Evolutionary conservation across 2,888 invertebrate species (phyloP), one percentile per base, ranked within the genome.

Genomic region (Ceriagrion tenellum): DNA sequence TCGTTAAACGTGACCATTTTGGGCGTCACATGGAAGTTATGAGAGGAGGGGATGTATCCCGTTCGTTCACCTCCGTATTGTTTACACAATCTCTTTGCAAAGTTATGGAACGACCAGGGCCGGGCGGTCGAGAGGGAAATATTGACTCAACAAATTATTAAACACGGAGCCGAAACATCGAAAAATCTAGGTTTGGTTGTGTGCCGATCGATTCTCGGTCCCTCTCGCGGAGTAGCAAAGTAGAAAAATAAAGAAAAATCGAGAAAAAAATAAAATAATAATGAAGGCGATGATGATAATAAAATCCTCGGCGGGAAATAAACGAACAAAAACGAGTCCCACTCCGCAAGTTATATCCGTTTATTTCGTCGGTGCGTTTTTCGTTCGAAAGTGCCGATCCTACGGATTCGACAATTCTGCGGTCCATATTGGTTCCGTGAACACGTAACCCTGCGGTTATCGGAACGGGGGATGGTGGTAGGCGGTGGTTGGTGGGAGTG

Each of bases 361-460:
- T 89, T n/a, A 89, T 89, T 89, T 89, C 89, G 55, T 89, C 47
- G 35, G 12, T 1, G 59, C 59, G 59, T 59, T 59, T 88, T 88
- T 88, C 88, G 47, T 88, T n/a, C 55, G 16, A 81, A 81, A 35
- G 81, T 35, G 81, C 81, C 55, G 89, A 55, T 89, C 55, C 55
- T 89, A 23, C 89, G 13, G 89, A 55, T 47, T 47, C 89, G 89
- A n/a, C 55, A n/a, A 47, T 89, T 55, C 89, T 89, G 89, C 55
- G 89, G 89, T 89, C 89, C 89, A 89, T 55, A 89, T 89, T 6
- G 89, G 89, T 55, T 47, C 89, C 55, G 47, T 89, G 89, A 18
- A 55, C 89, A 89, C 89, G 89, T 89, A 89, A n/a, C 55, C 26
- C 89, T n/a, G 89, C 55, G 89, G 89, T 89, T 89, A 35, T n/a